Conservation (phyloP, 1,140 invertebrate species). For the Chironomus tepperi region DNA sequence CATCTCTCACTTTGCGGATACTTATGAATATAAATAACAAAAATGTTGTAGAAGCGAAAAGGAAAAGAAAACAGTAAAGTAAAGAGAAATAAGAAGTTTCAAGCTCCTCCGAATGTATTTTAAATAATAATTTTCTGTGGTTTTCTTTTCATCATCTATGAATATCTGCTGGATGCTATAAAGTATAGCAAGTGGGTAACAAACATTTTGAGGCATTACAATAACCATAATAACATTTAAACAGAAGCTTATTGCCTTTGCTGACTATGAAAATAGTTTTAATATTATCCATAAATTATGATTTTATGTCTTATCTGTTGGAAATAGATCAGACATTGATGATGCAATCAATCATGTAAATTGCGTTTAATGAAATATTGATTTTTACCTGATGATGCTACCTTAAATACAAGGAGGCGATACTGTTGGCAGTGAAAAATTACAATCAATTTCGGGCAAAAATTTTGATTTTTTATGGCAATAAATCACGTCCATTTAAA, state of each 20-base stretch:
- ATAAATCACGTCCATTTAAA: too few relatives aligned
- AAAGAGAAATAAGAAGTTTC: background rate
- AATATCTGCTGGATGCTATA: background rate
- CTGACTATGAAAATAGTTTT: slow-evolving; percentile 1
- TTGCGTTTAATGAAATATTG: background rate
- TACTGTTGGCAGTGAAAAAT: too few relatives aligned
- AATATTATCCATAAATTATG: slow-evolving; percentile 15
- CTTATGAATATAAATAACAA: too few relatives aligned
- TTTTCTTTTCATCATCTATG: slow-evolving; percentile 5
- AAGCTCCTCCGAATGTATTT: background rate
- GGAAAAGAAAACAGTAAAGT: too few relatives aligned
- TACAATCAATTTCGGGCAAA: too few relatives aligned
- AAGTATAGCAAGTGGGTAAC: background rate
- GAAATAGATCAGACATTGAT: background rate
- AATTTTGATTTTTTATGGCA: too few relatives aligned
- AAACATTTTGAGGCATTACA: background rate
- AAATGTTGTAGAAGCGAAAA: too few relatives aligned
- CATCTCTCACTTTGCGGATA: background rate
- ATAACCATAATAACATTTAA: slow-evolving; percentile 2
- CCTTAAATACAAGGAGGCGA: too few relatives aligned
- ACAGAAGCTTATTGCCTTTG: slow-evolving; percentile 9
- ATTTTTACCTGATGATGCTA: background rate
- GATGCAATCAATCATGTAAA: slow-evolving; percentile 7
- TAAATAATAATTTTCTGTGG: slow-evolving; percentile 9
- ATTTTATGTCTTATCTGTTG: background rate